These are phyloP conservation scores for Leucophenga montana DNA, from an alignment of 2,888 invertebrate genomes.

Conservation along the genomic window DNA sequence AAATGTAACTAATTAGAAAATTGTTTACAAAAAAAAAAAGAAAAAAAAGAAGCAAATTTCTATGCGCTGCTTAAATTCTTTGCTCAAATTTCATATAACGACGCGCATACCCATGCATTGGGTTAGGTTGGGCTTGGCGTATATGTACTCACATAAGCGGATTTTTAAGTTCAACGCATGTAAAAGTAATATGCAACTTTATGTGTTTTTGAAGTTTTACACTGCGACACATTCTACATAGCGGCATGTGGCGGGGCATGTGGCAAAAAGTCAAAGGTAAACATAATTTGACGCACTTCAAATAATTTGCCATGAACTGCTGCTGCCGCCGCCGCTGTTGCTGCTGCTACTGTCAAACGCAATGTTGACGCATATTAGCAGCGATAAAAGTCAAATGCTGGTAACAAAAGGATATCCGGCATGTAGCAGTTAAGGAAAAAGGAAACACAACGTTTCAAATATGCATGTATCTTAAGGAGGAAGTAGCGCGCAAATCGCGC, in stretches of 20 bases:
- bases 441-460: conserved; percentile 31
- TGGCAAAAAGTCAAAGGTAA: background rate
- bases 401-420: conserved; percentile 63
- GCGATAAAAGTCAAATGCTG: conserved; percentile 63
- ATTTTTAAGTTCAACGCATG: conserved; percentile 4
- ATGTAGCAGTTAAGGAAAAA: conserved; percentile 31
- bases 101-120: too few relatives aligned
- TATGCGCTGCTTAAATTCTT: background rate
- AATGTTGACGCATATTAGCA: conserved; percentile 50
- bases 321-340: too few relatives aligned
- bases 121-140: too few relatives aligned
- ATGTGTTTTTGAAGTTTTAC: background rate
- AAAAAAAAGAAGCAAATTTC: too few relatives aligned
- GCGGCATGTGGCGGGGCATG: too few relatives aligned
- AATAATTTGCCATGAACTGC: background rate
- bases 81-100: background rate
- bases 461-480: background rate
- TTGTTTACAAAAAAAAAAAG: background rate
- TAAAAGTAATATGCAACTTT: background rate
- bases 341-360: too few relatives aligned
- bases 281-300: background rate
- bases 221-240: background rate
- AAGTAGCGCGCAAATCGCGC: too few relatives aligned
- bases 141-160: too few relatives aligned
- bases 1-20: background rate